Conservation (phyloP, 2,113 vertebrate species). For the Pterocles gutturalis region DNA sequence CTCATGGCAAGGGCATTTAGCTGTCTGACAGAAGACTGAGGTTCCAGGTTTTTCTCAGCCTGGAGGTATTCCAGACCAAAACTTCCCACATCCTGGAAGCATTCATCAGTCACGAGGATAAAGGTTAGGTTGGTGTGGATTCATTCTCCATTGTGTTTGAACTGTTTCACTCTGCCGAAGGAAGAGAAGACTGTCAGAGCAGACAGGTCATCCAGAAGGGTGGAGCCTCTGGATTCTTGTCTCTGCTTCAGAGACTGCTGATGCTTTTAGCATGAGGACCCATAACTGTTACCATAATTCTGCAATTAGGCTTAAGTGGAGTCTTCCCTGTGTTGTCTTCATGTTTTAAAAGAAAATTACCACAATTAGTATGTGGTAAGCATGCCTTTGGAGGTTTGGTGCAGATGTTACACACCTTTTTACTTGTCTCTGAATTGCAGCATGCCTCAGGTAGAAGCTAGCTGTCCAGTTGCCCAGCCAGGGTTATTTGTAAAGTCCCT, state of each 20-base stretch:
- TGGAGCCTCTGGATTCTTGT: background rate
- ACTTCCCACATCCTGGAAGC: background rate
- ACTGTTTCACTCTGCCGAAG: background rate
- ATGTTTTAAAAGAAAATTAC: background rate
- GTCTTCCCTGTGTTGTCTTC: background rate
- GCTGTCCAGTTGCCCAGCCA: background rate
- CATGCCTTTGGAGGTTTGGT: background rate
- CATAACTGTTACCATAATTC: background rate
- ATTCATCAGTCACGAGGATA: background rate
- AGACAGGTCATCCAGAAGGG: background rate
- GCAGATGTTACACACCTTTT: background rate
- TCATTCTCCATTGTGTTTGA: background rate
- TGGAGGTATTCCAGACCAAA: constrained; percentile 1
- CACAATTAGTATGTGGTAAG: background rate
- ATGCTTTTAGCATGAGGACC: background rate
- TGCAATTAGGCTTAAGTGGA: background rate
- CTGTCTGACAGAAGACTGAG: background rate
- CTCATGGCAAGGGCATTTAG: background rate
- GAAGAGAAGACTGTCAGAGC: background rate
- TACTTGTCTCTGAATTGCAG: background rate
- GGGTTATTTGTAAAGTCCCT: background rate
- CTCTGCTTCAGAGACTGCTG: background rate
- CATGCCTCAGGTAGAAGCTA: background rate
- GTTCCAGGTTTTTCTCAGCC: background rate
- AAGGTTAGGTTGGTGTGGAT: background rate